Evolutionary conservation across 2,888 invertebrate species (phyloP).

Genomic region (Dolichopus griseipennis): DNA sequence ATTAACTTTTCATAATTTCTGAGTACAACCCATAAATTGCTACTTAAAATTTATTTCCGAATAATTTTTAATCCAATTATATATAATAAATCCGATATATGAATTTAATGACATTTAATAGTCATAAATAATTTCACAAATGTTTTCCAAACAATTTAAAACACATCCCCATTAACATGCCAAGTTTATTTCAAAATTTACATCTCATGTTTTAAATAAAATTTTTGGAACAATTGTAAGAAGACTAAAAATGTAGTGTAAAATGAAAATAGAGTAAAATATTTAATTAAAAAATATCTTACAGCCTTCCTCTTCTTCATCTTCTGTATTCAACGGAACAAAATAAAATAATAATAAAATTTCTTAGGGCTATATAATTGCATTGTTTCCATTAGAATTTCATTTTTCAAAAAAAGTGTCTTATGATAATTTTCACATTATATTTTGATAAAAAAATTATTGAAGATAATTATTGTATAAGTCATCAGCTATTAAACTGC

Average conservation of each 20-base stretch:
- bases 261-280: background rate
- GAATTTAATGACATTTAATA: background rate
- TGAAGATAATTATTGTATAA: background rate
- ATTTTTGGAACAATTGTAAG: background rate
- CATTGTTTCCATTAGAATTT: background rate
- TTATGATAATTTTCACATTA: no score
- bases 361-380: background rate
- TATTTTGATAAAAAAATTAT: no score
- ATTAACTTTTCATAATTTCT: no score
- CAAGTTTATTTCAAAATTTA: background rate
- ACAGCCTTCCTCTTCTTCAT: background rate
- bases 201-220: background rate
- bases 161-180: background rate
- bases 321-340: background rate
- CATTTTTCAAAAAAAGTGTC: background rate
- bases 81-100: no score
- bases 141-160: no score
- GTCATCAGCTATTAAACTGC: background rate
- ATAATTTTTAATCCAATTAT: no score
- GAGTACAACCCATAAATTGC: no score
- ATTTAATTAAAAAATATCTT: background rate
- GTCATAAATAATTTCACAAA: background rate
- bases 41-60: no score
- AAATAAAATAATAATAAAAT: background rate
- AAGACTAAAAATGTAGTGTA: background rate